Evolutionary conservation across 2,797 vertebrate genomes (phyloP), one percentile per base, ranked within the genome.

Genomic region (Cetoscarus ocellatus): DNA sequence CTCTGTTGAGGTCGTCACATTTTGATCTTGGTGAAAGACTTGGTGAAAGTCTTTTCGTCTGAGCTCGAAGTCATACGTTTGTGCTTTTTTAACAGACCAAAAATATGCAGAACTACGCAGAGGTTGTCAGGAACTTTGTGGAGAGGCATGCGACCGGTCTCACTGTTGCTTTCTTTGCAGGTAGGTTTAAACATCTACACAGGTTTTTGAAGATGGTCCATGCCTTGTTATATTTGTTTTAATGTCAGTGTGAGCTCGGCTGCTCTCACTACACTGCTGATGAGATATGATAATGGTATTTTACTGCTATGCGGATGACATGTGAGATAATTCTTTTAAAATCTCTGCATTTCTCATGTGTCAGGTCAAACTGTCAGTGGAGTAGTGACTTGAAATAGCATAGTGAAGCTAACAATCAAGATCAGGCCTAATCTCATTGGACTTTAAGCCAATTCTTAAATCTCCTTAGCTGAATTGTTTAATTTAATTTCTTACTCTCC

Each of bases 41-140:
- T 49, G 9, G 49, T 38, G 10, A 9, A 36, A 9, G 1, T 40
- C 11, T 18, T 11, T 38, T 7, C 2, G 1, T 12, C 40, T 1
- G 34, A n/a, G 10, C 8, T 40, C 13, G 1, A 15, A 9, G 12
- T 10, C 2, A 10, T 53, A 51, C 5, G 11, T 12, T 5, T 45
- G 27, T 50, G 39, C 27, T 10, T 51, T 3, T 1, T 9, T 45
- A 5, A 50, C 10, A 54, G 34, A 27, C 6, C 18, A 34, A 3
- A 49, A 82, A 42, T 6, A 93, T 93, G 92, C 74, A 90, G 44
- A 79, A 85, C 48, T 90, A 87, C 79, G 47, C 60, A 14, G 59
- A 83, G 3, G 9, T 40, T 34, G 14, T 87, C 1, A 73, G 51
- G 57, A 49, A 86, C 10, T 93, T 90, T 9, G 54, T 67, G 11